These are phyloP conservation scores for Oxystoma pomonae DNA, from an alignment of 2,888 invertebrate genomes.

Conservation along the genomic window DNA sequence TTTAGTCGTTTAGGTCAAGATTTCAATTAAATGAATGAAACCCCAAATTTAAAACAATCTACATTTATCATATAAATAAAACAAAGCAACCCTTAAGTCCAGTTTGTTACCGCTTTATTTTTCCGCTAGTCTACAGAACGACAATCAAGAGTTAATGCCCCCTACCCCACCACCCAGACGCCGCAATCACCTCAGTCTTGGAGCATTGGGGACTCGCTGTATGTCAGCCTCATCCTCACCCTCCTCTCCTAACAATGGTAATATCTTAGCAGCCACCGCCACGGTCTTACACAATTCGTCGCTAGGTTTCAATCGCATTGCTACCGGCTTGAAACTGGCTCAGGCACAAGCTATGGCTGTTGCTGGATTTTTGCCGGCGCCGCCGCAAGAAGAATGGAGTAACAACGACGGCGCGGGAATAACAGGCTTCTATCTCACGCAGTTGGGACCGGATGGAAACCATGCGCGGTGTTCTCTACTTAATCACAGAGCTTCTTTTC, in stretches of 20 bases:
- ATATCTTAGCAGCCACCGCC: constrained; percentile 33
- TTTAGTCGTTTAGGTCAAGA: no score
- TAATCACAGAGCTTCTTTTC: constrained; percentile 61
- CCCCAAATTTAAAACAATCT: no score
- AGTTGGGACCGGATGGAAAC: constrained; percentile 36
- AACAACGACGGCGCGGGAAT: constrained; percentile 24
- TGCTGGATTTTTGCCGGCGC: constrained; percentile 60
- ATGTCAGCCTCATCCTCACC: constrained; percentile 38
- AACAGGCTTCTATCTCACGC: constrained; percentile 23
- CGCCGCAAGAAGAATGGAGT: constrained; percentile 30
- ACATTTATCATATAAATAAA: no score
- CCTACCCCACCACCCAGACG: constrained; percentile 57
- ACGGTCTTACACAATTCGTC: constrained; percentile 43
- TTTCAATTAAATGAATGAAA: no score
- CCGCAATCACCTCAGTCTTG: constrained; percentile 45
- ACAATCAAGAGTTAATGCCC: constrained; percentile 60
- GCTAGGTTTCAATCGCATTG: constrained; percentile 55
- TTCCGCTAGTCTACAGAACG: constrained; percentile 53
- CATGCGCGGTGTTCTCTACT: constrained; percentile 46
- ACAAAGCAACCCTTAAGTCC: not conserved
- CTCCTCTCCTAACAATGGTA: constrained; percentile 40
- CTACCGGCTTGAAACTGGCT: constrained; percentile 65
- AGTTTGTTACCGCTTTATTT: not conserved
- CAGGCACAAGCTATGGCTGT: constrained; percentile 70
- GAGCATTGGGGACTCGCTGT: constrained; percentile 37